Conservation (phyloP, 1,140 invertebrate species). For the Drosophila jambulina region DNA sequence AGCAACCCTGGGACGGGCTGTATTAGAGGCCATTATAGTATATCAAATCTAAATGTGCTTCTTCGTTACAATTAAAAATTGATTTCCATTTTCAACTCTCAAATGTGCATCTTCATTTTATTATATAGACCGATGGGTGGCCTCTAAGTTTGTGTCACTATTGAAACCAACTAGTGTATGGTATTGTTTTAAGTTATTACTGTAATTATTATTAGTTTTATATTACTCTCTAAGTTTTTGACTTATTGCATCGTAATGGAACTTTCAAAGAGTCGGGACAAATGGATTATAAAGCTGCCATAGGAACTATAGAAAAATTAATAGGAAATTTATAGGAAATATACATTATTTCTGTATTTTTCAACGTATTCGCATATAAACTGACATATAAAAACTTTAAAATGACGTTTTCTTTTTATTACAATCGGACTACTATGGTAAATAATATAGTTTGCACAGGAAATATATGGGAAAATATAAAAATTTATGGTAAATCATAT, state of each 20-base stretch:
- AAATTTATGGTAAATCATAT: too few species aligned
- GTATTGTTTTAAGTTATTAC: not conserved
- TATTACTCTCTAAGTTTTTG: not conserved
- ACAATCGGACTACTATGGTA: too few species aligned
- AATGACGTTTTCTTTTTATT: not conserved
- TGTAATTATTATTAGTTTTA: not conserved
- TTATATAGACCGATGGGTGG: not conserved
- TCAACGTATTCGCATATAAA: not conserved
- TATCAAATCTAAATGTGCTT: not conserved
- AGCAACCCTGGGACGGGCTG: not conserved
- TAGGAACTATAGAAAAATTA: not conserved
- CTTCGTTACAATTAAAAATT: not conserved
- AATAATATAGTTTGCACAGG: too few species aligned
- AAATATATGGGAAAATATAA: too few species aligned
- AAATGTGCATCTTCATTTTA: not conserved
- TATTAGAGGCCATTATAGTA: not conserved
- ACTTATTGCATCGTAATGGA: not conserved
- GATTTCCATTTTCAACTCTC: not conserved
- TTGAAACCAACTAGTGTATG: not conserved
- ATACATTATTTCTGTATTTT: too few species aligned
- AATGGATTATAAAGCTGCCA: not conserved
- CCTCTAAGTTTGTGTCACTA: not conserved
- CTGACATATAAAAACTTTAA: not conserved
- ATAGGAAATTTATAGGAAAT: not conserved
- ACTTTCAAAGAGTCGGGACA: too few species aligned